phyloP scores from a whole-genome alignment of 2,888 invertebrate genomes.

The Orthosia gothica region DNA sequence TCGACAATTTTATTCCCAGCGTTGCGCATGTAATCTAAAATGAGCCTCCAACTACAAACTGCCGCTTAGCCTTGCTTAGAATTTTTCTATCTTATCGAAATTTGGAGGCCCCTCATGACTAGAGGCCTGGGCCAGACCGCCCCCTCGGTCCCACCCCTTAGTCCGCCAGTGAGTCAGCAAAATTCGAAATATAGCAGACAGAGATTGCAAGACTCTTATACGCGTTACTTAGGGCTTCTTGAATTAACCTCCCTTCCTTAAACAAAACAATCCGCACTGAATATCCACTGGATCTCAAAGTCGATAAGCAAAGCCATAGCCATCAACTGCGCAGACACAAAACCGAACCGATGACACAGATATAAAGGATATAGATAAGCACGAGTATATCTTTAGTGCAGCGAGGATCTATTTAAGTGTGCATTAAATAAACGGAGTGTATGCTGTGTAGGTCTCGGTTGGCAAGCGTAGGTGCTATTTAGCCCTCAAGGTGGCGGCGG shows the following conservation, averaged over 20 bases:
- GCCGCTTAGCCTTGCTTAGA: too few species aligned
- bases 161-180: too few species aligned
- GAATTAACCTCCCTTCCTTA: background rate
- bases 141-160: too few species aligned
- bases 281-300: constrained; percentile 19
- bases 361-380: constrained; percentile 4
- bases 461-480: constrained; percentile 87
- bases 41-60: too few species aligned
- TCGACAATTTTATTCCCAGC: too few species aligned
- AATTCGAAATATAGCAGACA: background rate
- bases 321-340: constrained; percentile 8
- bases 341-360: constrained; percentile 44
- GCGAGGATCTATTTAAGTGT: constrained; percentile 72
- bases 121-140: too few species aligned
- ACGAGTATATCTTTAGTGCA: constrained; percentile 43
- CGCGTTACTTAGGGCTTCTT: background rate
- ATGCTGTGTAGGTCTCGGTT: constrained; percentile 58
- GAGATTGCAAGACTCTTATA: background rate
- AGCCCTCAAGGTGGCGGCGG: constrained; percentile 89
- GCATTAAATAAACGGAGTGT: constrained; percentile 77
- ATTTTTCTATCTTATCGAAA: too few species aligned
- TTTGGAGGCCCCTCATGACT: too few species aligned
- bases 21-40: too few species aligned
- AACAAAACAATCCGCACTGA: constrained; percentile 13
- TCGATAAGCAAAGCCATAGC: constrained; percentile 21